These are phyloP conservation scores for Apotomis capreana DNA, from an alignment of 2,888 invertebrate genomes.

Conservation along the genomic window DNA sequence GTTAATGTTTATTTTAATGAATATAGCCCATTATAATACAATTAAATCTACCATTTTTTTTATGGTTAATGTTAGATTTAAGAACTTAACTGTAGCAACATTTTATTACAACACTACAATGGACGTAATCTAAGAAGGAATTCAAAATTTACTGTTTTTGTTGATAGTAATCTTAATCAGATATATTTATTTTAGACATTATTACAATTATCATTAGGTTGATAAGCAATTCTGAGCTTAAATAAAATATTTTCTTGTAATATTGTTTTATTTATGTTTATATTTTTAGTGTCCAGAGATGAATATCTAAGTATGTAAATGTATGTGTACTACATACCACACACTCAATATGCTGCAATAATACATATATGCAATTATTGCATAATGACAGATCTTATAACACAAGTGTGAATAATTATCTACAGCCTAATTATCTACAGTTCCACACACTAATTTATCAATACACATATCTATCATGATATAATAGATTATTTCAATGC, in stretches of 20 bases:
- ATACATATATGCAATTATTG: no score
- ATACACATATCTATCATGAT: no score
- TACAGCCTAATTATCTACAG: no score
- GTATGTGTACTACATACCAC: no score
- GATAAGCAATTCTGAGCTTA: constrained; percentile 76
- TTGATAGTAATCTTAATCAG: constrained; percentile 38
- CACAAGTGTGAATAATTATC: no score
- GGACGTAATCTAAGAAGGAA: constrained; percentile 22
- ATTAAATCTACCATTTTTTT: constrained; percentile 38
- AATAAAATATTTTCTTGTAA: constrained; percentile 80
- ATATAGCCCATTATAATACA: constrained; percentile 31
- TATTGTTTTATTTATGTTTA: constrained; percentile 47
- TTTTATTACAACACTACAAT: constrained; percentile 22
- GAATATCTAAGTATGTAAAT: not conserved
- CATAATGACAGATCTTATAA: no score
- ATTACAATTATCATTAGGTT: constrained; percentile 64
- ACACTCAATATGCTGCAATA: no score
- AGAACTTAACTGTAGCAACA: constrained; percentile 49
- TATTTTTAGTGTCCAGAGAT: not conserved
- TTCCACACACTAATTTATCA: no score
- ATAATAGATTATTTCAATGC: no score
- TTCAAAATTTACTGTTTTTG: constrained; percentile 39
- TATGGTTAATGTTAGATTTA: constrained; percentile 57
- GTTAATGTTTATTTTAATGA: constrained; percentile 34
- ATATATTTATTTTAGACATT: constrained; percentile 65